Conservation (phyloP, 2,113 vertebrate species). For the Sapajus apella region DNA sequence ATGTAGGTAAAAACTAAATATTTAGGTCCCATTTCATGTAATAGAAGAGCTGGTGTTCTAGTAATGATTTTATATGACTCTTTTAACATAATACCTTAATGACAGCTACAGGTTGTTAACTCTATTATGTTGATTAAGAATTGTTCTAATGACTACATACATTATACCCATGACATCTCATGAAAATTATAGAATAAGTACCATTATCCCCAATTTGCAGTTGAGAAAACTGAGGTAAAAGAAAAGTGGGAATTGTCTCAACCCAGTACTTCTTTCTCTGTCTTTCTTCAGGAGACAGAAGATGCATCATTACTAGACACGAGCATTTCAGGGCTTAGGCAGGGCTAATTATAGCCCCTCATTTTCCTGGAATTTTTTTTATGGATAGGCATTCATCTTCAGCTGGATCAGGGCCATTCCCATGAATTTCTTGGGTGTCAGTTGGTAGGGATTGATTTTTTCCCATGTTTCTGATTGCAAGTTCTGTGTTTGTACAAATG, state of each 20-base stretch:
- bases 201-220: background rate
- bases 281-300: background rate
- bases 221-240: background rate
- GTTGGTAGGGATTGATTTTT: background rate
- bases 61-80: background rate
- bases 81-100: background rate
- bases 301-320: background rate
- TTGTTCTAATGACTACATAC: background rate
- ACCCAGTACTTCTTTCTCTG: background rate
- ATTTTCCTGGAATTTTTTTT: background rate
- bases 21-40: background rate
- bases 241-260: background rate
- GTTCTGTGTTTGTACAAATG: background rate
- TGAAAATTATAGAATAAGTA: background rate
- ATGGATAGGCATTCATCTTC: background rate
- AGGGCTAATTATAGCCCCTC: fast-evolving
- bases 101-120: background rate
- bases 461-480: background rate
- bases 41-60: background rate
- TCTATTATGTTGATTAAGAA: background rate
- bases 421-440: background rate
- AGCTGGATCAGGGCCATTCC: background rate
- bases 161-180: background rate
- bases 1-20: background rate
- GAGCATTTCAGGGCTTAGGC: background rate